A percentile compares a stretch with the other conserved stretches of the same genome.
These are phyloP conservation scores for Rhadinocentrus ornatus DNA, from an alignment of 2,797 vertebrate genomes.

Conservation along the genomic window DNA sequence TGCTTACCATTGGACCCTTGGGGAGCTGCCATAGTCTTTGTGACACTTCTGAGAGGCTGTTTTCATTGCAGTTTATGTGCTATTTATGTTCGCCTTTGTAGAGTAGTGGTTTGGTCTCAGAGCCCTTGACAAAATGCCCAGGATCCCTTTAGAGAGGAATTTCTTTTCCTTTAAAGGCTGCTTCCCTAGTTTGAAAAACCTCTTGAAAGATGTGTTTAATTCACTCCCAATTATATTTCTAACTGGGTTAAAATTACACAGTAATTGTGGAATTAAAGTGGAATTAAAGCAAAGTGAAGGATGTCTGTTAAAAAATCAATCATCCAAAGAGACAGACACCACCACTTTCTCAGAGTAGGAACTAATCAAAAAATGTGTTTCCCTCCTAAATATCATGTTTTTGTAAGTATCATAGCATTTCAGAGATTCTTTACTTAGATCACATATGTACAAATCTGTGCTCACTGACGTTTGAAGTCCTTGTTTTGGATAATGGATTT, in stretches of 20 bases:
- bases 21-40: slow-evolving; percentile 64
- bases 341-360: neutral
- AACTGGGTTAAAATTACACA: slow-evolving; percentile 24
- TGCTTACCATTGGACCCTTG: slow-evolving; percentile 55
- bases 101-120: slow-evolving; percentile 59
- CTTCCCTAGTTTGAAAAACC: slow-evolving; percentile 39
- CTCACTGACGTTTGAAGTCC: slow-evolving; percentile 77
- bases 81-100: slow-evolving; percentile 77
- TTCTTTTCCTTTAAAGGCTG: slow-evolving; percentile 54
- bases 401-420: slow-evolving; percentile 41
- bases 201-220: slow-evolving; percentile 1
- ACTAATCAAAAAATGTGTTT: slow-evolving; percentile 19
- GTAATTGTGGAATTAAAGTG: neutral
- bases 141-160: slow-evolving; percentile 59
- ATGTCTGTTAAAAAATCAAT: neutral
- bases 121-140: slow-evolving; percentile 71
- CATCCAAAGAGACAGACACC: neutral
- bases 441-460: slow-evolving; percentile 47
- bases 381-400: slow-evolving; percentile 12
- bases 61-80: slow-evolving; percentile 68
- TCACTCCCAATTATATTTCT: neutral
- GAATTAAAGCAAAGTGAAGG: slow-evolving; percentile 3
- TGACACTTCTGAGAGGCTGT: slow-evolving; percentile 70
- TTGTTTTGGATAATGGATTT: slow-evolving; percentile 81
- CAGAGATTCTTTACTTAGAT: slow-evolving; percentile 20